Percentiles rank a stretch among this genome's conserved stretches.
These are phyloP conservation scores for Pomacea maculata DNA, from an alignment of 1,140 invertebrate genomes.

Conservation along the genomic window DNA sequence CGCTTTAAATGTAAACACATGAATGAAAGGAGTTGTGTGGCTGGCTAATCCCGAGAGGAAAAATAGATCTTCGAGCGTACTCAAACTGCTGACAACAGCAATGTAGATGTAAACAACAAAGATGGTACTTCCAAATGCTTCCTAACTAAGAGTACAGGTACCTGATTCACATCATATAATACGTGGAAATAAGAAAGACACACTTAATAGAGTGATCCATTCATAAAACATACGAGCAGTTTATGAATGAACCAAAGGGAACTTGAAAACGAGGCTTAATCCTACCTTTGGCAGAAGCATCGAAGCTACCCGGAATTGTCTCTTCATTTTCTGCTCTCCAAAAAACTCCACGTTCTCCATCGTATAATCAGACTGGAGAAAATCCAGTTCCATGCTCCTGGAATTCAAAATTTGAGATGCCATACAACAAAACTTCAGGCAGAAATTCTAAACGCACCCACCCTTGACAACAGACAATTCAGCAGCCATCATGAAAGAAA, in stretches of 20 bases:
- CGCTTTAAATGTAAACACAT: no score
- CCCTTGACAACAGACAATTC: conserved; percentile 4
- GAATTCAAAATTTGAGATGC: background rate
- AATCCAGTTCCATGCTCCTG: conserved; percentile 28
- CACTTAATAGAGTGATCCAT: background rate
- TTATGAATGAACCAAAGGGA: conserved; percentile 24
- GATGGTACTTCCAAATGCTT: no score
- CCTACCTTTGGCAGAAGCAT: conserved; percentile 24
- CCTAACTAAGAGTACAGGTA: no score
- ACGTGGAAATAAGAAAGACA: background rate
- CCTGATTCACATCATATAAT: no score
- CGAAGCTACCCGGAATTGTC: conserved; percentile 12
- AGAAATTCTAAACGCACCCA: background rate
- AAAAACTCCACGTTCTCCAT: conserved; percentile 33
- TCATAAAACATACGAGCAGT: conserved; percentile 15
- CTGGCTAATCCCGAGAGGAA: no score
- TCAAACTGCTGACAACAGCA: no score
- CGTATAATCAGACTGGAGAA: conserved; percentile 25
- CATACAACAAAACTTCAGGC: background rate
- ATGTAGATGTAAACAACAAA: no score
- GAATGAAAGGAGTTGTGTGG: no score
- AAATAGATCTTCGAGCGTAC: no score
- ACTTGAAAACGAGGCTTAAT: conserved; percentile 21
- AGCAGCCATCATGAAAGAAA: conserved; percentile 25
- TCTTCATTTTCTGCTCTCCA: conserved; percentile 14